A percentile compares a stretch with the other conserved stretches of the same genome.
phyloP scores from a whole-genome alignment of 2,888 invertebrate genomes.

The Lepeophtheirus nordmannii region DNA sequence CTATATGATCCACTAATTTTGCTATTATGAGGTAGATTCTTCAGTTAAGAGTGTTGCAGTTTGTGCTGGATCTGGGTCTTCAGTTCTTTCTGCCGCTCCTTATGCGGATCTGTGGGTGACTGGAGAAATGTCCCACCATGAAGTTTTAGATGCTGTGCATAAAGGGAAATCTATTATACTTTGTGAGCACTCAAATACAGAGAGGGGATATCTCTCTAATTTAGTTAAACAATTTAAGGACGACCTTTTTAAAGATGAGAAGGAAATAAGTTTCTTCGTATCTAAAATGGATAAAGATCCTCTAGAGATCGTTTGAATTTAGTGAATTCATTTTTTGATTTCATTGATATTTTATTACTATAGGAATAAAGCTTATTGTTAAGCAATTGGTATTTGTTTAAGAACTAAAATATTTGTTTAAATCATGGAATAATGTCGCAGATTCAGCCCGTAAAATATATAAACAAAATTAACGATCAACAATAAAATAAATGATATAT shows the following conservation, averaged over 20 bases:
- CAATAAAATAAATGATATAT: too few relatives aligned
- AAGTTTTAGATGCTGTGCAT: constrained; percentile 69
- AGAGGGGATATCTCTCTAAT: constrained; percentile 60
- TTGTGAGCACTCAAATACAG: constrained; percentile 84
- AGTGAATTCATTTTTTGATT: not conserved
- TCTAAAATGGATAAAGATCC: not conserved
- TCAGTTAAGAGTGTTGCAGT: constrained; percentile 22
- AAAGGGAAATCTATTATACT: constrained; percentile 62
- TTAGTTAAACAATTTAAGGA: constrained; percentile 37
- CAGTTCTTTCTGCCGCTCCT: constrained; percentile 50
- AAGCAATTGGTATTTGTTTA: too few relatives aligned
- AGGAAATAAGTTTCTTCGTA: not conserved
- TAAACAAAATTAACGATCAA: too few relatives aligned
- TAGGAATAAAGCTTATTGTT: too few relatives aligned
- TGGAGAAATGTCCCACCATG: constrained; percentile 86
- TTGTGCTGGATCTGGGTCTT: constrained; percentile 70
- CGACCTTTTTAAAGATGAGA: not conserved
- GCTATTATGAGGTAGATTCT: constrained; percentile 22
- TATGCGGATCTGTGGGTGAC: constrained; percentile 67
- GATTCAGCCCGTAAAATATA: too few relatives aligned
- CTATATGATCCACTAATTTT: not conserved
- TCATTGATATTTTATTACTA: not conserved
- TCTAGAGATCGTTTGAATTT: not conserved
- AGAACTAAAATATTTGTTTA: too few relatives aligned
- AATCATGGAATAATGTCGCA: too few relatives aligned